Base-by-base conservation (phyloP, 2,888 invertebrate species). In the Thysanoteuthis rhombus region DNA sequence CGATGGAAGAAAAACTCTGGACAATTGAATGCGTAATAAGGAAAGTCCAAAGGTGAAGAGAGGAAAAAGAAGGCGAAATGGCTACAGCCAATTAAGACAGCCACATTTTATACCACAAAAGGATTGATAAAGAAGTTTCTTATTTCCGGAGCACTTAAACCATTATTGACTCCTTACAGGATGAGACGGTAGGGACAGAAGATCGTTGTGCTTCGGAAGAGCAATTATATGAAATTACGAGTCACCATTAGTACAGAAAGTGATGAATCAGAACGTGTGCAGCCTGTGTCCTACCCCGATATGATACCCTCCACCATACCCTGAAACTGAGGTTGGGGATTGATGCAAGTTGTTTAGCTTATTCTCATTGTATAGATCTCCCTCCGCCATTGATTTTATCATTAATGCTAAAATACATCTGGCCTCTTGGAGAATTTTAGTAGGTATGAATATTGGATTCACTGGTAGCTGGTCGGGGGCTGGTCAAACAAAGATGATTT, bases 391-490 rank as follows among this genome's bases (percentile, higher is more conserved):
- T 90, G 90, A 90, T 90, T 90, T 90, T 38, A 38, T 90, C 90
- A 90, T 90, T 90, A 90, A 90, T 90, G 90, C 28, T 90, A 90
- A 90, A 38, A 90, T 90, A 90, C 90, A 90, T 90, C 90, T 90
- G 90, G 90, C 90, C 90, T 90, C 38, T 32, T 36, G 12, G 90
- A 90, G 90, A 90, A 90, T 90, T 90, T 90, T 90, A 90, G 38
- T 90, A 90, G 90, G 38, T 90, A 36, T 90, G 39, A 90, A 90
- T 38, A 47, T 47, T 47, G 47, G 47, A 22, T 47, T 22, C 22
- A 47, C 47, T 22, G 47, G 47, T 47, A 47, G 22, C 22, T 47
- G 47, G 47, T 47, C 47, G 47, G 47, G 47, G 22, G 19, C 47
- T 47, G 47, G 47, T 22, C 22, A 47, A 47, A 47, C 19, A 47